Evolutionary conservation across 2,797 vertebrate species (phyloP), one percentile per base, ranked within the genome.

Genomic region (Myripristis jacobus): DNA sequence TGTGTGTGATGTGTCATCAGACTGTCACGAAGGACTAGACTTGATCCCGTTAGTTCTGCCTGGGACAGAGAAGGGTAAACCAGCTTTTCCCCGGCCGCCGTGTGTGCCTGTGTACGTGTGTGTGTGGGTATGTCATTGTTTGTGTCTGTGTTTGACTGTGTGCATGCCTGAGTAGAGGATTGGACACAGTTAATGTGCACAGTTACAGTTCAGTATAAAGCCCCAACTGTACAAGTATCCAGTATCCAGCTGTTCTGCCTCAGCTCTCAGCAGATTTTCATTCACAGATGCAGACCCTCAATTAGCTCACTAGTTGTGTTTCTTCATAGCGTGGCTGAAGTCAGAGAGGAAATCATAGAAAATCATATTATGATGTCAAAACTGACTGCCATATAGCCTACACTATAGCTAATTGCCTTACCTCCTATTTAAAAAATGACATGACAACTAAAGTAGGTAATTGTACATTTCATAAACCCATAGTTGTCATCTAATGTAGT

Each of bases 211-310:
- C 27, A 69, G 41, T 31, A 78, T 66, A 82, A 83, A 59, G 57
- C 55, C 57, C 47, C 86, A 87, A 88, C 87, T 90, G 87, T 62
- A 31, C 46, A 60, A 13, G 38, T 12, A 75, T 78, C 85, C 81
- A 86, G 76, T 66, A 82, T 65, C 64, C 87, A 87, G 84, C 78
- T 91, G 88, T 83, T 75, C 29, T 77, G 55, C 66, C 53, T 73
- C 81, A 66, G 58, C 58, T 72, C 53, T 34, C 48, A 36, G 71
- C 63, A 69, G n/a, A n/a, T n/a, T n/a, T n/a, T 69, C 69, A 72
- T 70, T 61, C 51, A 24, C 41, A 70, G 66, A 70, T 66, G 61
- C 65, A 50, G 75, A 34, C 77, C 63, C 2, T 51, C 19, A 18
- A 41, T 54, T 58, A 6, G 62, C 66, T 55, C 64, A 51, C 0